A percentile compares a stretch with the other conserved stretches of the same genome.
Conservation (phyloP, 2,113 vertebrate species). For the Tyto alba region DNA sequence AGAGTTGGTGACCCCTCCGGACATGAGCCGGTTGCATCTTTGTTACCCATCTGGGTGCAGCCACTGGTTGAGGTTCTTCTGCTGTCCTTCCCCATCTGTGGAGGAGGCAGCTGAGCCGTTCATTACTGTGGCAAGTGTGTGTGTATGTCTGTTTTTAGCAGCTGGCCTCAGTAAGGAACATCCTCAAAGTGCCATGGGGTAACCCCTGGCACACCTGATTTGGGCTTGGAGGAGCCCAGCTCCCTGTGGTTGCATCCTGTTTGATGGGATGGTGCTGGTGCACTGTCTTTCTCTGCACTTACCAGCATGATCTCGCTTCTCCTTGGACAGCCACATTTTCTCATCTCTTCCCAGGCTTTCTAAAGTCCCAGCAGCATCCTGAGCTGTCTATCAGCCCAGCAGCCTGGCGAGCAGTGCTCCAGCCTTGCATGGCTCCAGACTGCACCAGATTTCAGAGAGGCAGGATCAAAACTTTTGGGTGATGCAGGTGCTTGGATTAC, state of each 20-base stretch:
- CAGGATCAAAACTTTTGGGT: neutral
- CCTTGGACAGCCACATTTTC: no score
- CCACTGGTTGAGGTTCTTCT: neutral
- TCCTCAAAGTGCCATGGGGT: neutral
- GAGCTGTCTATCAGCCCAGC: neutral
- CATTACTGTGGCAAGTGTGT: no score
- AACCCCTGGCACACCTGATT: no score
- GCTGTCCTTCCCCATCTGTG: rapidly evolving
- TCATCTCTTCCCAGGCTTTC: neutral
- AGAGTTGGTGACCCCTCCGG: rapidly evolving
- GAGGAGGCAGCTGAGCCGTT: neutral
- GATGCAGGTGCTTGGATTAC: neutral
- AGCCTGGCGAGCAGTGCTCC: rapidly evolving
- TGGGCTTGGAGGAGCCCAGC: neutral
- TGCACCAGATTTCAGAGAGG: neutral
- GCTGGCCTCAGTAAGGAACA: neutral
- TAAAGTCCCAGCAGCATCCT: neutral
- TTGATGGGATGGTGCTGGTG: neutral
- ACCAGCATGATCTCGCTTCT: neutral
- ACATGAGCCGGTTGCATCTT: neutral
- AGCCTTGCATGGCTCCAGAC: neutral
- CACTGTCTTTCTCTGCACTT: neutral
- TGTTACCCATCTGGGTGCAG: neutral
- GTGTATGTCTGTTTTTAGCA: neutral
- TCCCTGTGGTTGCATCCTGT: neutral